These are phyloP conservation scores for Ivindomyrus marchei DNA, from an alignment of 2,113 vertebrate genomes.

Conservation along the genomic window DNA sequence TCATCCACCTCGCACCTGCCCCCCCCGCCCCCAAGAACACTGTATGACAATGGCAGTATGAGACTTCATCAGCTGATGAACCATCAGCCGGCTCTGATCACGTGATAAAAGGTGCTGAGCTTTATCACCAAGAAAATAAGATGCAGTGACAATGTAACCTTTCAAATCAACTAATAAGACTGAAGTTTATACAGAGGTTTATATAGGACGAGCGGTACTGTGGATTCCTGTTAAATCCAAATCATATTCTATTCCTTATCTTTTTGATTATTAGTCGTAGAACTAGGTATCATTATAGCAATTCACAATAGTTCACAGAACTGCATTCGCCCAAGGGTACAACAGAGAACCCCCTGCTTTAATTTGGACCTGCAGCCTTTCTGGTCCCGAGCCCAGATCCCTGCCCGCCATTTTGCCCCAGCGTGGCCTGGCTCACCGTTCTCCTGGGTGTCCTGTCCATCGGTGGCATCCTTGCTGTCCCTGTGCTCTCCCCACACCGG, in stretches of 20 bases:
- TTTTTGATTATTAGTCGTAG: background rate
- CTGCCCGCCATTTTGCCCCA: background rate
- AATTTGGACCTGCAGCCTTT: background rate
- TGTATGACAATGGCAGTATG: background rate
- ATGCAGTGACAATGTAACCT: background rate
- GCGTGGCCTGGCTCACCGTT: conserved; percentile 47
- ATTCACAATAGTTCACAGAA: background rate
- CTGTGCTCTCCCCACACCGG: conserved; percentile 71
- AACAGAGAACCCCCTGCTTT: background rate
- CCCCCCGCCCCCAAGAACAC: background rate
- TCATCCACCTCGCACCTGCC: conserved; percentile 80
- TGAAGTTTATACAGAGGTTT: background rate
- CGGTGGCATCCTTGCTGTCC: conserved; percentile 60
- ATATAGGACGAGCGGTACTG: background rate
- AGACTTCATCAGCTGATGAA: background rate
- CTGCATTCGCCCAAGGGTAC: background rate
- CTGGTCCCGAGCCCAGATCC: background rate
- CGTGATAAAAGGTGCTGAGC: background rate
- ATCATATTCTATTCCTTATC: background rate
- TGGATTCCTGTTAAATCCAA: background rate
- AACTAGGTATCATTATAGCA: background rate
- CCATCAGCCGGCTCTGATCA: background rate
- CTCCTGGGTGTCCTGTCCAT: conserved; percentile 67
- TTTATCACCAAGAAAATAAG: background rate
- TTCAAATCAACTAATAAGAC: background rate